Evolutionary conservation across 2,113 vertebrate species (phyloP).

Genomic region (Passer domesticus): DNA sequence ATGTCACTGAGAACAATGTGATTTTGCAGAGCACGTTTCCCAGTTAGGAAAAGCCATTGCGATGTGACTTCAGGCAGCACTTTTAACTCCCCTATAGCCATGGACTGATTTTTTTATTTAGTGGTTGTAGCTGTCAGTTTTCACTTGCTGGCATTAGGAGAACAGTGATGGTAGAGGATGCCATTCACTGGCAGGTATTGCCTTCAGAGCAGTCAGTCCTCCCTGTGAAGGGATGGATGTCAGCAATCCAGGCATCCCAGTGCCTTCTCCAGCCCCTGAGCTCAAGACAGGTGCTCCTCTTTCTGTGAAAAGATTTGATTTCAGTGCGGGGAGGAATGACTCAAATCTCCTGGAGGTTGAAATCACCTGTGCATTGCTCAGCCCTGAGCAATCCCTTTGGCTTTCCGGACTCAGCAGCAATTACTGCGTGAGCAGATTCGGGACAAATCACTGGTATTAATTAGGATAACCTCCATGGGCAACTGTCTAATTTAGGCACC

Average conservation of each 20-base stretch:
- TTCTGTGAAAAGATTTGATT: neutral
- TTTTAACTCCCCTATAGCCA: neutral
- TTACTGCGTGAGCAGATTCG: neutral
- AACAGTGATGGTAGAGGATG: neutral
- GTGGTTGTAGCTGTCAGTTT: neutral
- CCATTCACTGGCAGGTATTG: neutral
- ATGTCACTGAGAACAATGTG: neutral
- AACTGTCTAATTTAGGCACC: neutral
- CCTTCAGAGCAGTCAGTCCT: neutral
- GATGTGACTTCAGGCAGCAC: neutral
- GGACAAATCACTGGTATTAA: conserved; percentile 24
- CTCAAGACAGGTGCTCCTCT: neutral
- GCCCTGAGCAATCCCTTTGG: neutral
- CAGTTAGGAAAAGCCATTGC: neutral
- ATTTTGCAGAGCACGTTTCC: neutral
- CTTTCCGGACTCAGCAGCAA: neutral
- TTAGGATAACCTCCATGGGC: conserved; percentile 29
- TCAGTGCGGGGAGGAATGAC: neutral
- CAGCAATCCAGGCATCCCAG: neutral
- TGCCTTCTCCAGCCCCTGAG: neutral
- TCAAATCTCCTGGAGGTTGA: neutral
- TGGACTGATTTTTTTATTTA: neutral
- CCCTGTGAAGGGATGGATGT: neutral
- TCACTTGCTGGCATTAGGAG: neutral
- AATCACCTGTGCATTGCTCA: neutral